Evolutionary conservation across 1,140 invertebrate species (phyloP), one percentile per base, ranked within the genome.

Genomic region (Zaprionus africanus): DNA sequence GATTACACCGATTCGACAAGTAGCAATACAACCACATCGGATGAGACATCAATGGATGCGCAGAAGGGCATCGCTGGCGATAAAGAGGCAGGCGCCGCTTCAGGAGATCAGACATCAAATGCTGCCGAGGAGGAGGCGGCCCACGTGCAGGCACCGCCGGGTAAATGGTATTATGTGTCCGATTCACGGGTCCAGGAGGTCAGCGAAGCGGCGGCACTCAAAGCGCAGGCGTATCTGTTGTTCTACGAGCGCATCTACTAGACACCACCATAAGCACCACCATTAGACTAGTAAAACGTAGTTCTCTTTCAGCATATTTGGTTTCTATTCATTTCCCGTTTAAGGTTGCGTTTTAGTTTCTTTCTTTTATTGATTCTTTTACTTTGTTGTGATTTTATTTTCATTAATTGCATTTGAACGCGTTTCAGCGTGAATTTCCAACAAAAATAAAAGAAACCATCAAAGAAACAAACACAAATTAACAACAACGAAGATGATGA

Each of bases 181-280:
- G 99, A 99, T 93, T 96, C 96, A 63, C 94, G 95, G 81, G 98
- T 99, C 0, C 94, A 94, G 31, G 96, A 97, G 92, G 96, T 97
- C 6, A 94, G 95, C 43, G 97, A 98, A 93, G 94, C 95, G 1
- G 94, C 94, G 59, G 98, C 99, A 46, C 93, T 98, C n/a, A 94
- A 95, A 75, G 96, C 96, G 43, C 97, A 99, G 93, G 98, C 99
- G n/a, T 99, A 99, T 93, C 94, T 99, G 49, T 94, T 99, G 17
- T 99, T 99, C 93, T 99, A 99, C 93, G 98, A 99, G 93, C 95
- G 97, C 92, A 96, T 98, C 87, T 94, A 96, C 87, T 97, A 95
- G 54, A 36, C 36, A 46, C 7, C 7, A 9, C n/a, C n/a, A 46
- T n/a, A n/a, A 43, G n/a, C 41, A 46, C 17, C n/a, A 43, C 53